These are phyloP conservation scores for Tor tambroides DNA, from an alignment of 2,113 vertebrate genomes.

Conservation along the genomic window DNA sequence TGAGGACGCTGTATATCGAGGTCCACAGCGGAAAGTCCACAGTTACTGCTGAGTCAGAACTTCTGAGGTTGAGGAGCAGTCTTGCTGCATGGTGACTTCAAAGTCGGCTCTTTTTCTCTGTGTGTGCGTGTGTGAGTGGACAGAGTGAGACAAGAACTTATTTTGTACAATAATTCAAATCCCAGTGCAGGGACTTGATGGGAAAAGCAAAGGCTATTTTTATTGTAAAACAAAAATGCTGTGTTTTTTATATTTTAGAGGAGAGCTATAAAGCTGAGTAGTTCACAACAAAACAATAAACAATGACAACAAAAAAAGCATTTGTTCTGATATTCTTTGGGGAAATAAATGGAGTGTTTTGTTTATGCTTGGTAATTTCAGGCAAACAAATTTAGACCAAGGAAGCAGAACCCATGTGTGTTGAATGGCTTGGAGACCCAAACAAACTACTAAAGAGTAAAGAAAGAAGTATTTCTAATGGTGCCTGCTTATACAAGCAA, in stretches of 20 bases:
- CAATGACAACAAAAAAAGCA: constrained; percentile 12
- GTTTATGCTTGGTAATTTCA: constrained; percentile 30
- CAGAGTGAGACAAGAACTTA: background rate
- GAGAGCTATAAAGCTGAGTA: constrained; percentile 9
- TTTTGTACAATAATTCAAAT: constrained; percentile 25
- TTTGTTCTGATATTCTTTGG: constrained; percentile 8
- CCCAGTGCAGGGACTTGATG: constrained; percentile 1
- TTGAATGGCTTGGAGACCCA: background rate
- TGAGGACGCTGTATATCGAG: constrained; percentile 12
- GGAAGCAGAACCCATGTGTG: background rate
- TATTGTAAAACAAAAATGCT: constrained; percentile 32
- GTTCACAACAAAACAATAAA: constrained; percentile 37
- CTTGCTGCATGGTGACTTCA: constrained; percentile 14
- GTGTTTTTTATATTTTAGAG: constrained; percentile 13
- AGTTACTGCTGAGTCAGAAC: constrained; percentile 24
- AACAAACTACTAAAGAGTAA: background rate
- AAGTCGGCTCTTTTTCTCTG: background rate
- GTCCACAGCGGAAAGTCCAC: constrained; percentile 6
- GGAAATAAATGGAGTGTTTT: constrained; percentile 34
- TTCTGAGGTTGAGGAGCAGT: background rate
- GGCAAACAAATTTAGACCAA: constrained; percentile 14
- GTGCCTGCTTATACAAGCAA: background rate
- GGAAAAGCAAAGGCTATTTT: constrained; percentile 27
- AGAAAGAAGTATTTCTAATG: constrained; percentile 4
- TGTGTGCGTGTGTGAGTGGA: background rate